These are phyloP conservation scores for Pomatorhinus ruficollis DNA, from an alignment of 2,113 vertebrate genomes.

Conservation along the genomic window DNA sequence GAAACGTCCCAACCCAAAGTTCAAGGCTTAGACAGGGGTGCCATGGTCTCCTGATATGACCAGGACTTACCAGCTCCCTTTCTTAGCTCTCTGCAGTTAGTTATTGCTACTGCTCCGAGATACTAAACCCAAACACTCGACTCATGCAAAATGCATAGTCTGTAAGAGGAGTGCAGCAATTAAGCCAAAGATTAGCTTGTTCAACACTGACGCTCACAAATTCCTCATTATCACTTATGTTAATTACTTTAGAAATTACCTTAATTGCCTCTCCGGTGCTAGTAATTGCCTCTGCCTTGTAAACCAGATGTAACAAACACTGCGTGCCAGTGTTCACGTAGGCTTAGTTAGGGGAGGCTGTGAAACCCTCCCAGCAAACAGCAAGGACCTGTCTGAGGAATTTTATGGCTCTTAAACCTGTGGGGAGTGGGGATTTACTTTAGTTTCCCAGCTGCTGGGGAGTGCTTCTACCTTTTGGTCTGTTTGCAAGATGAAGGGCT, in stretches of 20 bases:
- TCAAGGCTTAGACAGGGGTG: neutral
- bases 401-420: neutral
- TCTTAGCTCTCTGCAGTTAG: neutral
- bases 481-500: neutral
- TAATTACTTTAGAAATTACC: conserved; percentile 70
- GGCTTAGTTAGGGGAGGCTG: neutral
- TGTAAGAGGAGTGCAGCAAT: conserved; percentile 8
- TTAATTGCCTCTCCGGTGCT: conserved; percentile 60
- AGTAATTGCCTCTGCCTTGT: conserved; percentile 30
- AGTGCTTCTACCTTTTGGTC: neutral
- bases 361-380: conserved; percentile 8
- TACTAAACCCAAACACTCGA: neutral
- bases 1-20: neutral
- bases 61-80: neutral
- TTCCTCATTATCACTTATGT: conserved; percentile 63
- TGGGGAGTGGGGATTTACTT: neutral
- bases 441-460: neutral
- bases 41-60: neutral
- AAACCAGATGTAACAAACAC: conserved; percentile 39
- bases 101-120: neutral
- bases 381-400: neutral
- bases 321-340: neutral
- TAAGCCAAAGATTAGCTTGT: conserved; percentile 62
- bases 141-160: conserved; percentile 27
- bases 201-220: conserved; percentile 26